These are phyloP conservation scores for Eudorcas thomsonii DNA, from an alignment of 2,113 vertebrate species.

Conservation along the genomic window DNA sequence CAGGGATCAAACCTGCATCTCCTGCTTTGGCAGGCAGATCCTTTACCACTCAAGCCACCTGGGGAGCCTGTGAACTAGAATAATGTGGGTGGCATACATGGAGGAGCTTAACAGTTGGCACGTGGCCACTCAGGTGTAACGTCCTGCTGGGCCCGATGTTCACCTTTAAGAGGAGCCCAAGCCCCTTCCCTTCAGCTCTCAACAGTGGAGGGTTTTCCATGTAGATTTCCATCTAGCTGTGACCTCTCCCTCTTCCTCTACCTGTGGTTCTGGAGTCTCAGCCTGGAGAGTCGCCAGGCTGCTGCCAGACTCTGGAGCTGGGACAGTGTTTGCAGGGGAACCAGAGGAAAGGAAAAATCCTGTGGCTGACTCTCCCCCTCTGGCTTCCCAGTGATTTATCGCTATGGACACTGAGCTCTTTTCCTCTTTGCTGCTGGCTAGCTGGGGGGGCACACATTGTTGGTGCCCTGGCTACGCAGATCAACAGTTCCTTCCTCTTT, in stretches of 20 bases:
- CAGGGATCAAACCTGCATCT: neutral
- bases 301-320: neutral
- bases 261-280: slow-evolving; percentile 49
- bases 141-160: neutral
- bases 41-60: neutral
- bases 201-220: slow-evolving; percentile 32
- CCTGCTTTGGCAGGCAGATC: neutral
- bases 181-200: slow-evolving; percentile 64
- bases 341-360: slow-evolving; percentile 57
- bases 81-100: neutral
- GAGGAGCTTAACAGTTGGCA: neutral
- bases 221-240: slow-evolving; percentile 61
- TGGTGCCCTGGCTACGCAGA: slow-evolving; percentile 16
- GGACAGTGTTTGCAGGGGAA: slow-evolving; percentile 2
- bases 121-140: neutral
- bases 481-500: slow-evolving; percentile 79
- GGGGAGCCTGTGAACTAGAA: neutral
- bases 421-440: slow-evolving; percentile 33
- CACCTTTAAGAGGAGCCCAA: slow-evolving; percentile 10
- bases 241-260: slow-evolving; percentile 57
- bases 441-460: slow-evolving; percentile 28
- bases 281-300: slow-evolving; percentile 40
- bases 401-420: slow-evolving; percentile 58
- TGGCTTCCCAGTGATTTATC: slow-evolving; percentile 58
- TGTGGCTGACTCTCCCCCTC: neutral